Conservation (phyloP, 1,140 invertebrate species). For the Lysiphlebus fabarum region DNA sequence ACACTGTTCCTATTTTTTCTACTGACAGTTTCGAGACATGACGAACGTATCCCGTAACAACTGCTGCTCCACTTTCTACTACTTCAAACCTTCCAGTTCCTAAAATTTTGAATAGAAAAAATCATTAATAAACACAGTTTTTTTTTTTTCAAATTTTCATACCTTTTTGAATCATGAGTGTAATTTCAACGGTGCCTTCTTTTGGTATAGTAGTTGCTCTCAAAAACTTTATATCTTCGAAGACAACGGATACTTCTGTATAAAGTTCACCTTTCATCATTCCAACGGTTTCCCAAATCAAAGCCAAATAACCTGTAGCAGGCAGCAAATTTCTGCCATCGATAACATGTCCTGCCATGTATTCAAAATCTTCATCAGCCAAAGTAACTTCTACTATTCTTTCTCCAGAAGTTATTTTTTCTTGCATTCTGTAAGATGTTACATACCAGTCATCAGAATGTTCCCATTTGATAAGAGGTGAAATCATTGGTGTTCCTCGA, state of each 20-base stretch:
- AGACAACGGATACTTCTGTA: slow-evolving; percentile 75
- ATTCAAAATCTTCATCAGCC: slow-evolving; percentile 69
- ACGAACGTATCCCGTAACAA: slow-evolving; percentile 73
- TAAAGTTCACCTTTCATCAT: slow-evolving; percentile 69
- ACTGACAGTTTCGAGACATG: slow-evolving; percentile 50
- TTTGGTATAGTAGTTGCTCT: slow-evolving; percentile 78
- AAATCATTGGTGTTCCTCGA: slow-evolving; percentile 69
- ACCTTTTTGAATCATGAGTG: slow-evolving; percentile 77
- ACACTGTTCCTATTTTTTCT: slow-evolving; percentile 39
- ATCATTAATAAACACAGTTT: neutral
- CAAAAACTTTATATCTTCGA: slow-evolving; percentile 82
- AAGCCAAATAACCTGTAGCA: slow-evolving; percentile 79
- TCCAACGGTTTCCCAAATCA: slow-evolving; percentile 89
- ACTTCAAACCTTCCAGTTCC: slow-evolving; percentile 56
- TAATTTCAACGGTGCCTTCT: slow-evolving; percentile 68
- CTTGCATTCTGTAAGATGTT: slow-evolving; percentile 59
- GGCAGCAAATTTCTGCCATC: slow-evolving; percentile 85
- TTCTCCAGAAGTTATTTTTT: slow-evolving; percentile 65
- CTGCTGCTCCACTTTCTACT: slow-evolving; percentile 70
- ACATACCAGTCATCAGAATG: slow-evolving; percentile 78
- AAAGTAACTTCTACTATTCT: slow-evolving; percentile 61
- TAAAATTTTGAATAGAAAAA: slow-evolving; percentile 20
- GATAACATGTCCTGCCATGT: slow-evolving; percentile 79
- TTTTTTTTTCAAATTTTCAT: slow-evolving; percentile 39
- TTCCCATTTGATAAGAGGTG: slow-evolving; percentile 80